Percentiles rank a stretch among this genome's conserved stretches.
These are phyloP conservation scores for Caenorhabditis plicata DNA, from an alignment of 2,888 invertebrate genomes.

Conservation along the genomic window DNA sequence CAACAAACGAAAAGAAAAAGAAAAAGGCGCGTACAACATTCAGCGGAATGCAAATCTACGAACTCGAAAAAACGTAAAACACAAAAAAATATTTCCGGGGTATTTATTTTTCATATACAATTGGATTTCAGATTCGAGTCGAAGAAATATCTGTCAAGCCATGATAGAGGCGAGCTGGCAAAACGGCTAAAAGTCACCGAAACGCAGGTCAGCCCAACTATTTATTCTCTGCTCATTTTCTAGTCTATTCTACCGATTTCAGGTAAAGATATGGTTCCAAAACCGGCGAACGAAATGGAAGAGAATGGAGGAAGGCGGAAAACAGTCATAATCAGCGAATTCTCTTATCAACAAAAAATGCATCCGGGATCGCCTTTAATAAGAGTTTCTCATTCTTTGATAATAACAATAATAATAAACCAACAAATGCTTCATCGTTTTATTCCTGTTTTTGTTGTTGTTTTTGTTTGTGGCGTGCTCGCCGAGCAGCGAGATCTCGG, in stretches of 20 bases:
- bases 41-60: slow-evolving; percentile 77
- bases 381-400: too few relatives aligned
- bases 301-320: too few relatives aligned
- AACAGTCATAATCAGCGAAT: too few relatives aligned
- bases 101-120: not conserved
- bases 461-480: not conserved
- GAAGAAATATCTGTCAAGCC: slow-evolving; percentile 92
- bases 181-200: slow-evolving; percentile 89
- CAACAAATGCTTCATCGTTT: too few relatives aligned
- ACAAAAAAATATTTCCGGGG: not conserved
- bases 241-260: slow-evolving; percentile 8
- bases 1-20: slow-evolving; percentile 55
- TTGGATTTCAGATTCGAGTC: slow-evolving; percentile 74
- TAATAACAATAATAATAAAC: too few relatives aligned
- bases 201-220: slow-evolving; percentile 77
- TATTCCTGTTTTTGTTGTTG: too few relatives aligned
- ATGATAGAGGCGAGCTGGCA: slow-evolving; percentile 91
- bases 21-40: slow-evolving; percentile 88
- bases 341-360: too few relatives aligned
- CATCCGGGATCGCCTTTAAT: too few relatives aligned
- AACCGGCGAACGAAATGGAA: slow-evolving; percentile 97
- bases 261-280: slow-evolving; percentile 93
- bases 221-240: too few relatives aligned
- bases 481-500: slow-evolving; percentile 37
- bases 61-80: slow-evolving; percentile 80